Conservation (phyloP, 2,113 vertebrate species). For the Hypomesus transpacificus region DNA sequence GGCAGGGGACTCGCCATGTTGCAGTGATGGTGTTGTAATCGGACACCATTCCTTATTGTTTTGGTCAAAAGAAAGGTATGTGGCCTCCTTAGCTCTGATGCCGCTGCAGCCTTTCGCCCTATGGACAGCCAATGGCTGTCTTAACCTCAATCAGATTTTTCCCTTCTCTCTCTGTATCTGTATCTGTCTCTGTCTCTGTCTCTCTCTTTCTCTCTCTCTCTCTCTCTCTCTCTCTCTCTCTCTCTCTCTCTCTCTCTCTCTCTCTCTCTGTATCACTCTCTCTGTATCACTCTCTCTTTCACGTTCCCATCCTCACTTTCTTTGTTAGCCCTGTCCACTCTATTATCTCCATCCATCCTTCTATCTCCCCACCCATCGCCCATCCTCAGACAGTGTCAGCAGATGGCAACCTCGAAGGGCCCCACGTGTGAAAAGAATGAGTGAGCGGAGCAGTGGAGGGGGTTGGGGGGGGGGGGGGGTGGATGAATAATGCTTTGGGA, state of each 20-base stretch:
- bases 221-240: background rate
- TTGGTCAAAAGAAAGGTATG: conserved; percentile 11
- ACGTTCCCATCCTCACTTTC: background rate
- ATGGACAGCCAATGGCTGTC: too few relatives aligned
- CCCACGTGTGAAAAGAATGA: conserved; percentile 10
- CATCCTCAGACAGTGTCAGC: conserved; percentile 18
- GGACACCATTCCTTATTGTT: conserved; percentile 10
- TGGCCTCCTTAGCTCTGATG: background rate
- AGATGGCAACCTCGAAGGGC: conserved; percentile 31
- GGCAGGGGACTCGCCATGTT: background rate
- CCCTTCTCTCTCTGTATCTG: too few relatives aligned
- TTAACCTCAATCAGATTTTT: background rate
- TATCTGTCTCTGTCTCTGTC: too few relatives aligned
- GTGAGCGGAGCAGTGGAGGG: background rate
- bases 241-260: background rate
- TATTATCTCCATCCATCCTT: background rate
- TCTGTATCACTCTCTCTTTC: background rate
- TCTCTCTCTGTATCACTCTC: background rate
- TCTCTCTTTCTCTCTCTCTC: background rate
- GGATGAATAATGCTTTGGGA: conserved; percentile 18
- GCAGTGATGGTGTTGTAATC: background rate
- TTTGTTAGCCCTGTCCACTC: background rate
- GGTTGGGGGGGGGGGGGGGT: background rate
- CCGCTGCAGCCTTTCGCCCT: too few relatives aligned
- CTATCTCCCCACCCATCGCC: background rate